phyloP scores from a whole-genome alignment of 2,113 vertebrate species.

The Tenebrosternarchus preto region DNA sequence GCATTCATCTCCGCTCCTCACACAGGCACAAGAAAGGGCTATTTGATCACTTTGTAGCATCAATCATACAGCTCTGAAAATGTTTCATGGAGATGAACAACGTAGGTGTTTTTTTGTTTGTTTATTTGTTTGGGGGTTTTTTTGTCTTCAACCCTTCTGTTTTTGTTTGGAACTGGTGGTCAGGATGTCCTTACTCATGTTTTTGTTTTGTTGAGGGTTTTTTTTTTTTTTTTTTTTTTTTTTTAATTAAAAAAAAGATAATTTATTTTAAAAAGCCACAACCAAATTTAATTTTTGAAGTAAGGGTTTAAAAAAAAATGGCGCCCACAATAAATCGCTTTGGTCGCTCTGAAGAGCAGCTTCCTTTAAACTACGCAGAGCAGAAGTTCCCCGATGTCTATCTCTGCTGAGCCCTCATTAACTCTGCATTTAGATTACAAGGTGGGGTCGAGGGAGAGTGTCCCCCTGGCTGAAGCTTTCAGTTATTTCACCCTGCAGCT shows the following conservation, averaged over 20 bases:
- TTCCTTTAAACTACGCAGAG: slow-evolving; percentile 49
- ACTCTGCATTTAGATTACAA: slow-evolving; percentile 56
- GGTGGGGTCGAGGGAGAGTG: slow-evolving; percentile 31
- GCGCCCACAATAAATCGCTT: slow-evolving; percentile 45
- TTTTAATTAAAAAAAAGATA: background rate
- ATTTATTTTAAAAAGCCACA: no score
- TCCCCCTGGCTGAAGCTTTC: no score
- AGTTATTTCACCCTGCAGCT: background rate
- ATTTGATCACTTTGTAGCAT: slow-evolving; percentile 59
- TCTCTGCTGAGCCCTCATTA: slow-evolving; percentile 52
- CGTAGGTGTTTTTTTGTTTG: slow-evolving; percentile 28
- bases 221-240: slow-evolving; percentile 17
- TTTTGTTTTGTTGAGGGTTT: background rate
- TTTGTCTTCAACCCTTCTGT: no score
- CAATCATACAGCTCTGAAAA: slow-evolving; percentile 48
- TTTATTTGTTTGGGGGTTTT: slow-evolving; percentile 2
- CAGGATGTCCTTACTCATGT: background rate
- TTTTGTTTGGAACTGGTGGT: background rate
- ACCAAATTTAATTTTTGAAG: slow-evolving; percentile 14
- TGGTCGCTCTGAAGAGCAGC: slow-evolving; percentile 30
- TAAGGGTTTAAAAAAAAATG: slow-evolving; percentile 48
- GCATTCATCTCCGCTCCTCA: slow-evolving; percentile 51
- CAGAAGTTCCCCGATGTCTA: slow-evolving; percentile 38
- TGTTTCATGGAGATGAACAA: slow-evolving; percentile 45
- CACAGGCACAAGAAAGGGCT: slow-evolving; percentile 58